phyloP scores from a whole-genome alignment of 2,113 vertebrate species.

The Periophthalmus modestus region DNA sequence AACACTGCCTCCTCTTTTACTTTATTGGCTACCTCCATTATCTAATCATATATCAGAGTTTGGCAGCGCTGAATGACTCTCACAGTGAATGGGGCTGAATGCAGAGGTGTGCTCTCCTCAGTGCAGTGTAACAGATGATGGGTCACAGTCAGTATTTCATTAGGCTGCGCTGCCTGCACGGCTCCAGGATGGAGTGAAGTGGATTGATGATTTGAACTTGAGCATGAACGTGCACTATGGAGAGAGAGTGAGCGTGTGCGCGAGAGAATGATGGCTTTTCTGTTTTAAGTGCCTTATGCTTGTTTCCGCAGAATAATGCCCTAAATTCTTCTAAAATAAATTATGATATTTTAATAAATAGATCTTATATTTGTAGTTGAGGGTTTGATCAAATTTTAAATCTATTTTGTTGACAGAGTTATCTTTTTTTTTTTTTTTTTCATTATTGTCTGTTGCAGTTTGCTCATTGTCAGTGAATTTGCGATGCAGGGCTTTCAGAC shows the following conservation, averaged over 20 bases:
- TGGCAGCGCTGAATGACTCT: slow-evolving; percentile 13
- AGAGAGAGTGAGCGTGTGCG: slow-evolving; percentile 5
- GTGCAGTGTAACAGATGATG: slow-evolving; percentile 26
- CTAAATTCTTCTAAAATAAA: background rate
- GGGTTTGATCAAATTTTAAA: background rate
- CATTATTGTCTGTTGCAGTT: slow-evolving; percentile 8
- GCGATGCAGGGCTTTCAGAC: slow-evolving; percentile 28
- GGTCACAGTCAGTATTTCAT: slow-evolving; percentile 18
- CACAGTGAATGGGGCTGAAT: background rate
- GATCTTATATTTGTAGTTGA: background rate
- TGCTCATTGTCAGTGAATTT: slow-evolving; percentile 17
- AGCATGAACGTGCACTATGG: slow-evolving; percentile 8
- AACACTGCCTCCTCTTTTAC: slow-evolving; percentile 2
- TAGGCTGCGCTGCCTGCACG: slow-evolving; percentile 10
- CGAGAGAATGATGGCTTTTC: background rate
- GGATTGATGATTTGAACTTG: background rate
- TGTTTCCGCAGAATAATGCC: background rate
- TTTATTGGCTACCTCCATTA: slow-evolving; percentile 15
- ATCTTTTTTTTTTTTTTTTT: background rate
- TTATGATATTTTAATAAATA: background rate
- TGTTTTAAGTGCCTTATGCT: slow-evolving; percentile 9
- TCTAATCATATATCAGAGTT: slow-evolving; percentile 21
- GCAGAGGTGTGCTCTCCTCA: slow-evolving; percentile 29
- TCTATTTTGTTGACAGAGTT: background rate
- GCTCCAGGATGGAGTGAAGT: slow-evolving; percentile 29